phyloP scores from a whole-genome alignment of 2,797 vertebrate genomes.

The Anniella stebbinsi region DNA sequence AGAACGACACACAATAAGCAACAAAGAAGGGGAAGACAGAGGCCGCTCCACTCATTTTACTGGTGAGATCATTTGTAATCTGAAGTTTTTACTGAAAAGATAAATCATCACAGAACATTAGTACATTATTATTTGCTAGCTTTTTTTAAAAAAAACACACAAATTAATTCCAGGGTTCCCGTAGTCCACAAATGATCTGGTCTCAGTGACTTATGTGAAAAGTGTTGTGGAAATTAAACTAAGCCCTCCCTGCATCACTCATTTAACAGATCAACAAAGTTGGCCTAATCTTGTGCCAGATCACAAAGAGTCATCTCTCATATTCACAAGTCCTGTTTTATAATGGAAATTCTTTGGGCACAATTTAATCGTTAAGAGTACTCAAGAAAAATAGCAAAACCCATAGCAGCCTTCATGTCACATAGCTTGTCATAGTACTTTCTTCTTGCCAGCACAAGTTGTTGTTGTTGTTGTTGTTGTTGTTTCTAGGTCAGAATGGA shows the following conservation, averaged over 20 bases:
- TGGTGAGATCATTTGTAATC: constrained; percentile 35
- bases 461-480: too few relatives aligned
- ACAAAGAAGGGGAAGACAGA: constrained; percentile 36
- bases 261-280: constrained; percentile 10
- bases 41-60: neutral
- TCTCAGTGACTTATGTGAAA: constrained; percentile 21
- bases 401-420: neutral
- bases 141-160: neutral
- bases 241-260: neutral
- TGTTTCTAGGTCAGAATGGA: neutral
- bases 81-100: constrained; percentile 5
- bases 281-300: neutral
- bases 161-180: neutral
- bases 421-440: too few relatives aligned
- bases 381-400: neutral
- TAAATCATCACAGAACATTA: constrained; percentile 16
- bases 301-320: neutral
- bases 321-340: neutral
- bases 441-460: too few relatives aligned
- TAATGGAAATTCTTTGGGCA: neutral
- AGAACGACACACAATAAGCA: constrained; percentile 13
- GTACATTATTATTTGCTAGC: neutral
- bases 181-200: neutral
- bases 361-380: too few relatives aligned
- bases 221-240: neutral